These are phyloP conservation scores for Aphaenogaster ashmeadi DNA, from an alignment of 1,140 invertebrate genomes.

Conservation along the genomic window DNA sequence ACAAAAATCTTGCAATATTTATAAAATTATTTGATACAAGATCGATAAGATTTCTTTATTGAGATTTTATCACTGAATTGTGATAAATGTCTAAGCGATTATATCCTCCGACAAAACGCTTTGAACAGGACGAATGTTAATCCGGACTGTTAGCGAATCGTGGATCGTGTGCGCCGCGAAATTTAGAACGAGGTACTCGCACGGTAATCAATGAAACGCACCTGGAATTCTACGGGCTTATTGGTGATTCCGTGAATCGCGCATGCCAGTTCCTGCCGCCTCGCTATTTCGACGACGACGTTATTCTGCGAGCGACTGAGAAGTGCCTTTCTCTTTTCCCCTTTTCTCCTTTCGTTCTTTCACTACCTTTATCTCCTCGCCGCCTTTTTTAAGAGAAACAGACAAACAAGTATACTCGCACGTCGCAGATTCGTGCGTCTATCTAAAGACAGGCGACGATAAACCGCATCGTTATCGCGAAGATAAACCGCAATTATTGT, in stretches of 20 bases:
- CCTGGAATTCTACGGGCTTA: constrained; percentile 61
- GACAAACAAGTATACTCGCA: background rate
- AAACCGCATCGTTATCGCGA: background rate
- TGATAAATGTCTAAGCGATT: background rate
- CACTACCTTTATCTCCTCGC: background rate
- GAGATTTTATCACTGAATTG: background rate
- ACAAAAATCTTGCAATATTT: background rate
- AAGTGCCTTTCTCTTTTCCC: background rate
- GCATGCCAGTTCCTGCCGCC: constrained; percentile 56
- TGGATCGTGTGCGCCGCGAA: constrained; percentile 51
- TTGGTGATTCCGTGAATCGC: constrained; percentile 67
- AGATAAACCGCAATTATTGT: constrained; percentile 32
- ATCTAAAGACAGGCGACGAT: background rate
- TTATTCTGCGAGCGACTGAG: background rate
- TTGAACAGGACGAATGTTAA: background rate
- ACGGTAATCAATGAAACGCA: constrained; percentile 74
- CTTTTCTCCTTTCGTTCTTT: background rate
- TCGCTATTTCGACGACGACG: background rate
- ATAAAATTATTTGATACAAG: background rate
- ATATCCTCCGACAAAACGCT: background rate
- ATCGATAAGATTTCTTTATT: background rate
- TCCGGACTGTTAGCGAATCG: background rate
- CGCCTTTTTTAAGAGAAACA: background rate
- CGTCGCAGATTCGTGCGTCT: background rate
- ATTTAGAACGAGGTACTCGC: constrained; percentile 71